Conservation (phyloP, 2,888 invertebrate genomes). For the Cremastinae sp. region DNA sequence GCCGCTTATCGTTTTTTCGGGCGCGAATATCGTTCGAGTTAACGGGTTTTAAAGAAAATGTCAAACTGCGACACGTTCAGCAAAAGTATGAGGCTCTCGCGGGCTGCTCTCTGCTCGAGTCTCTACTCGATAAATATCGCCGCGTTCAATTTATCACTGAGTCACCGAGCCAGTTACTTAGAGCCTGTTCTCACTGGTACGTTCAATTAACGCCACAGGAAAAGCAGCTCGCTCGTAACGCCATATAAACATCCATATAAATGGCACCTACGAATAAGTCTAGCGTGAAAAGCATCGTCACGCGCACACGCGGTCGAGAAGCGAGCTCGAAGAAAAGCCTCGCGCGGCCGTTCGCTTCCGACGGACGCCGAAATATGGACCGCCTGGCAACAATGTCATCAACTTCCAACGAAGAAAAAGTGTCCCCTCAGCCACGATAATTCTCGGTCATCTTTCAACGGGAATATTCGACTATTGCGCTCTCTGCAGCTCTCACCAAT, state of each 20-base stretch:
- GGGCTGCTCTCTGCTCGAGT: background rate
- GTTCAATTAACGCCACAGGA: constrained; percentile 68
- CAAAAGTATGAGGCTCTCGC: constrained; percentile 12
- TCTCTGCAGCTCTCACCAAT: background rate
- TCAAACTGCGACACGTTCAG: constrained; percentile 19
- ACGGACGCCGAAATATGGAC: constrained; percentile 53
- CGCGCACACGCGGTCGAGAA: constrained; percentile 14
- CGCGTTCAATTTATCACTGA: constrained; percentile 71
- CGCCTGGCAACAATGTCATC: constrained; percentile 28
- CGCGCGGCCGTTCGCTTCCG: constrained; percentile 46
- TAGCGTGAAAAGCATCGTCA: constrained; percentile 45
- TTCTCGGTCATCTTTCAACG: constrained; percentile 21
- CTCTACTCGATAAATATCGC: constrained; percentile 74
- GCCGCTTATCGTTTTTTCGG: background rate
- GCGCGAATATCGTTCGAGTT: constrained; percentile 16
- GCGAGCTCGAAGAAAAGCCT: constrained; percentile 38
- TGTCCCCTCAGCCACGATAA: constrained; percentile 1
- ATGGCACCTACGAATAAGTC: constrained; percentile 51
- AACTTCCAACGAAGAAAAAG: background rate
- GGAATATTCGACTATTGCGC: constrained; percentile 1
- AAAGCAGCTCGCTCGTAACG: constrained; percentile 49
- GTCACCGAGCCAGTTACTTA: constrained; percentile 66
- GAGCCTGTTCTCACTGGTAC: constrained; percentile 65
- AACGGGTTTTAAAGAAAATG: constrained; percentile 34
- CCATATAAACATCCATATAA: constrained; percentile 42